Evolutionary conservation across 23 tunicate species (phyloP), one percentile per base, ranked within the genome.

Genomic region (Corella eumyota): DNA sequence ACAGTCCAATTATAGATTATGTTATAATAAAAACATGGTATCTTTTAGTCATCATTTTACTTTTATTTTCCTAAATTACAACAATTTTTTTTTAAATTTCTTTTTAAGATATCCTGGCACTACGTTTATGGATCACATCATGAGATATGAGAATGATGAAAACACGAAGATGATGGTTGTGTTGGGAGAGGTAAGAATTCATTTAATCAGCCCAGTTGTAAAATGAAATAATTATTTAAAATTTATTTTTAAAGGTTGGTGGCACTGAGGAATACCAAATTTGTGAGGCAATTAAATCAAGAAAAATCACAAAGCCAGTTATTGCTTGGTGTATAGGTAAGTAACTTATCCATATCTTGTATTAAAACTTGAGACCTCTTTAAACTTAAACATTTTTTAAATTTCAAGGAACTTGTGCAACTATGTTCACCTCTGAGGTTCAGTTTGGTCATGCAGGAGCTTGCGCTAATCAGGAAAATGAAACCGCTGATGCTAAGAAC

Each of bases 361-460:
- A 44, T 44, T 15, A 44, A 11, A 11, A 15, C 15, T 15, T 44
- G 15, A 11, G 15, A 44, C 48, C 6, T 20, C n/a, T 33, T n/a
- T 53, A 11, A n/a, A 21, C 27, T 54, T 15, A 54, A 21, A 13
- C 20, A 54, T 11, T 54, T 62, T n/a, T n/a, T n/a, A n/a, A n/a
- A n/a, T n/a, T n/a, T n/a, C n/a, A n/a, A 88, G 96, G 98, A 11
- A 92, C 98, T 20, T 92, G 98, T 56, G 88, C 98, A 4, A 92
- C 86, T n/a, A 77, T 92, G 92, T 92, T 92, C 67, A 72, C 55
- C 15, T 82, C 93, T 21, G 98, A 92, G 45, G 98, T 92, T 23
- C 98, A 92, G 56, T 92, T 92, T 67, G 98, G 98, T 7, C 98
- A 92, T 50, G 98, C 98, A 1, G 98, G 98, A 6, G 98, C 98